Conservation (phyloP, 2,888 invertebrate species). For the Tetranychus piercei region DNA sequence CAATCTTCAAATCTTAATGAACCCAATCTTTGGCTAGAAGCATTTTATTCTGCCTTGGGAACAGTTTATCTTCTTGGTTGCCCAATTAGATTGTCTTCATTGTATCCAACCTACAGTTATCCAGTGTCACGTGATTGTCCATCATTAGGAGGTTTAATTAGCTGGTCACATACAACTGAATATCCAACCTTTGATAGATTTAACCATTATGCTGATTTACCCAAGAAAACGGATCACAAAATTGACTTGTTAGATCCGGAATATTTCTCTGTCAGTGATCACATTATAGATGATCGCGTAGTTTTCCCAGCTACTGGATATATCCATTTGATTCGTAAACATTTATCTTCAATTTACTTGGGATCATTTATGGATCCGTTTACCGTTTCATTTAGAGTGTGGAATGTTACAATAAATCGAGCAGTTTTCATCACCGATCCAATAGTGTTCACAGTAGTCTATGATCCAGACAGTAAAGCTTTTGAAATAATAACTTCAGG, state of each 20-base stretch:
- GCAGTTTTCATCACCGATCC: slow-evolving; percentile 32
- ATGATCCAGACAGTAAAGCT: neutral
- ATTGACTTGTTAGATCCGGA: slow-evolving; percentile 37
- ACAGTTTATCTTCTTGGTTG: neutral
- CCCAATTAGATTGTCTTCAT: slow-evolving; percentile 32
- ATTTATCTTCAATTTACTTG: slow-evolving; percentile 57
- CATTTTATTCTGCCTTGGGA: neutral
- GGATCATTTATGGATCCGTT: slow-evolving; percentile 38
- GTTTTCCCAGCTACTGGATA: slow-evolving; percentile 39
- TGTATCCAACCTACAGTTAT: slow-evolving; percentile 55
- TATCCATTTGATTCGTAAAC: slow-evolving; percentile 54
- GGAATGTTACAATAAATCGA: slow-evolving; percentile 36
- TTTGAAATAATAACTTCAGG: neutral
- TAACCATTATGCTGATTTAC: neutral
- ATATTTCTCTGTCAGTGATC: slow-evolving; percentile 49
- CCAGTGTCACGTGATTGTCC: slow-evolving; percentile 83
- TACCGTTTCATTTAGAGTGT: slow-evolving; percentile 36
- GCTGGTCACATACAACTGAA: slow-evolving; percentile 65
- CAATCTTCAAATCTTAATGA: neutral
- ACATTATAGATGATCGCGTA: slow-evolving; percentile 38
- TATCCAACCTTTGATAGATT: neutral
- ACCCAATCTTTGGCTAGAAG: neutral
- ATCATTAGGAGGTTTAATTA: slow-evolving; percentile 61
- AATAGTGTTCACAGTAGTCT: neutral
- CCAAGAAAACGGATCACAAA: neutral